Base-by-base conservation (phyloP, 1,140 invertebrate species). In the Drosophila sucinea region DNA sequence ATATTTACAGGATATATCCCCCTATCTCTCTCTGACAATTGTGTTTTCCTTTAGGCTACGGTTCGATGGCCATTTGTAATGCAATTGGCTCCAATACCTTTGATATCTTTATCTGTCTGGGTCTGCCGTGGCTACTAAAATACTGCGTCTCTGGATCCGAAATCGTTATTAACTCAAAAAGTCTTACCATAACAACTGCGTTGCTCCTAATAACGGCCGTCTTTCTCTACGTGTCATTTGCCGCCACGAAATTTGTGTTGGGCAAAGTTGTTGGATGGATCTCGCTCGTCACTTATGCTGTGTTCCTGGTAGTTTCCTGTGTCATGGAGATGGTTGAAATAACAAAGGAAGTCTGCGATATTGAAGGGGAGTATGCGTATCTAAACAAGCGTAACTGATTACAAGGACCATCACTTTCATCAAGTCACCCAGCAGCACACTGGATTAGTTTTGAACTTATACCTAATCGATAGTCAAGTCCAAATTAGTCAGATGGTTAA, bases 11-110 rank as follows among this genome's bases (percentile, higher is more conserved):
- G n/a, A n/a, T n/a, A n/a, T n/a, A n/a, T 44, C 30, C 4, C 30
- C 4, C 30, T 30, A 1, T 2, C 7, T 38, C 35, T 38, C 8
- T 38, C 35, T 35, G 33, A 40, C 41, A 64, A 1, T 60, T 55
- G 3, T 35, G 23, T 11, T 4, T 60, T n/a, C 29, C 1, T 40
- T 7, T 35, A 87, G 76, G 96, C 94, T 92, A 96, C 77, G 96
- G 96, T 25, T 95, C 95, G 3, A 97, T 97, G 96, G 96, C 96
- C 3, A 95, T 98, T 67, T 96, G 95, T 87, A 98, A 97, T 90
- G 96, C 96, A 0, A 96, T 98, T 70, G 96, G 96, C 7, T 97
- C 96, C 0, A 98, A 97, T 79, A 97, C 96, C 0, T 97, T 97
- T 84, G 96, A 97, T 83, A 97, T 97, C 72, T 92, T 97, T 7